Base-by-base conservation (phyloP, 2,113 vertebrate genomes). In the Trogon surrucura region DNA sequence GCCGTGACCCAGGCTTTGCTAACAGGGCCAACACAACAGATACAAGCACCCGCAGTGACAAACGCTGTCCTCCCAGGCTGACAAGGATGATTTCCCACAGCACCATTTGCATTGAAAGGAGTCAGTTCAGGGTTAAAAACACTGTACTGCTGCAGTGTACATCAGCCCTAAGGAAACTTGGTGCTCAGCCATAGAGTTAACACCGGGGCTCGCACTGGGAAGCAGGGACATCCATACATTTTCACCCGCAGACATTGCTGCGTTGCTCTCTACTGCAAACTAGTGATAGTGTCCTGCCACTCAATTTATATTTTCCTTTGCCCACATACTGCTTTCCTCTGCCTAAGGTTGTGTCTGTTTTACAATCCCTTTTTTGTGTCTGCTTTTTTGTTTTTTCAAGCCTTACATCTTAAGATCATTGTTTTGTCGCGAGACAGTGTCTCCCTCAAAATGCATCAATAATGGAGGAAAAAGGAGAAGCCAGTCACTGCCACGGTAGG, bases 151-250 rank as follows among this genome's bases (percentile, higher is more conserved):
- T 3, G 44, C 19, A 41, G 60, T 1, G 2, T 19, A 62, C 72
- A 65, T 50, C 30, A 50, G 21, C 65, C 69, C 30, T 36, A 26
- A 50, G 64, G 81, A 66, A 81, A 41, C 22, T 26, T 5, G 0
- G 27, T 3, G 4, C 57, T 80, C 75, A 56, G 71, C 32, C 3
- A 4, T 9, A 23, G 1, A 0, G 17, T 44, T 23, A 66, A 70
- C 3, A 2, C 23, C 1, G 1, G 78, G 58, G 61, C 51, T 36
- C 0, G 0, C n/a, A 13, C 1, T 4, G 4, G 6, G 56, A 11
- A 85, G 70, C 36, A 26, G 64, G 32, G 45, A 51, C 19, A 4
- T 50, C 32, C 57, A 25, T 23, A 32, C 1, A 11, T 20, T 81
- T 89, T 64, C 45, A 64, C 80, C 34, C 30, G 23, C 53, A 82